Percentiles rank a stretch among this genome's conserved stretches.
phyloP scores from a whole-genome alignment of 2,113 vertebrate species.

The Hemiscyllium ocellatum region DNA sequence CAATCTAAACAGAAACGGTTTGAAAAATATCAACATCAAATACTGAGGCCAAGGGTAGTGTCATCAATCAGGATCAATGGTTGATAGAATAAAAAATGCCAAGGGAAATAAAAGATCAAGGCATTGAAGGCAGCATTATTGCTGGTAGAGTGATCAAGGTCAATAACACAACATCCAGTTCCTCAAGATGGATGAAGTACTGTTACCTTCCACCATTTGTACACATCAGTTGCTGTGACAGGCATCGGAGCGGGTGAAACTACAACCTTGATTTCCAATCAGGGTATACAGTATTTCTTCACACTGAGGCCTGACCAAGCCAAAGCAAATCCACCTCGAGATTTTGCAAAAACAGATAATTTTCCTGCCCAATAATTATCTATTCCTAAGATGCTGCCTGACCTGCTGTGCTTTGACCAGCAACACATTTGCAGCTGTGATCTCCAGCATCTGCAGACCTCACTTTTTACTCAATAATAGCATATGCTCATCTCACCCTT shows the following conservation, averaged over 20 bases:
- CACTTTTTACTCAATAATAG: no score
- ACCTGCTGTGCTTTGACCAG: no score
- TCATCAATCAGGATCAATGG: background rate
- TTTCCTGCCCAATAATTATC: background rate
- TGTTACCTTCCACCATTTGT: background rate
- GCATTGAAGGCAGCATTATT: background rate
- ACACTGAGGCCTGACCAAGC: background rate
- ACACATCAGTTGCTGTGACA: background rate
- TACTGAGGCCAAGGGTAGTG: background rate
- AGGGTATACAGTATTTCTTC: background rate
- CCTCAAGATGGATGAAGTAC: conserved; percentile 8
- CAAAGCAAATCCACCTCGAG: background rate
- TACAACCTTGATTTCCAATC: background rate
- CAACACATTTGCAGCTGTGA: no score
- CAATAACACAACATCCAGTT: background rate
- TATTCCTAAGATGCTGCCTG: no score
- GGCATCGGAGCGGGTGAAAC: background rate
- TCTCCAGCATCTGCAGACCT: no score
- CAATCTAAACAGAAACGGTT: background rate
- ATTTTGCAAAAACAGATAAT: background rate
- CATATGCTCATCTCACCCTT: background rate
- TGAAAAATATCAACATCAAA: background rate
- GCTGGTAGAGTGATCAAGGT: conserved; percentile 19
- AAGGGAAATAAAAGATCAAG: conserved; percentile 31
- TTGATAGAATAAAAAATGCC: background rate